Percentiles rank a stretch among this genome's conserved stretches.
Conservation (phyloP, 2,888 invertebrate species). For the Odontocerum albicorne region DNA sequence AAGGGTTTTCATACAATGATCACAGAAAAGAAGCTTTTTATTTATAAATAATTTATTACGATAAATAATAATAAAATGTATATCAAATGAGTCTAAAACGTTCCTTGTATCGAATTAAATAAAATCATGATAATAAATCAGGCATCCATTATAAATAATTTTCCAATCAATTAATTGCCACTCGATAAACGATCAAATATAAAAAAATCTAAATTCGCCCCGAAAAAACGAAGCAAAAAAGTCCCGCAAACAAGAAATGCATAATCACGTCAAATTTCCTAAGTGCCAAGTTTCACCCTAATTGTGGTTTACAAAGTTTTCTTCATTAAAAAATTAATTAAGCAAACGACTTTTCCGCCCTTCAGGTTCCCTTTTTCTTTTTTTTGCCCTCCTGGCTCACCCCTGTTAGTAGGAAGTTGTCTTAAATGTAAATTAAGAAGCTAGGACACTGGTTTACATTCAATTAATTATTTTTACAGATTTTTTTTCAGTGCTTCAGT, state of each 20-base stretch:
- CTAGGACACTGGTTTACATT: conserved; percentile 28
- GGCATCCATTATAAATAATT: too few relatives aligned
- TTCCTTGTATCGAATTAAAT: too few relatives aligned
- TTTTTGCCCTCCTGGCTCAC: background rate
- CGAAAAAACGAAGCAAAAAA: too few relatives aligned
- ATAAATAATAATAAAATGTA: too few relatives aligned
- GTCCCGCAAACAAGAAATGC: conserved; percentile 10
- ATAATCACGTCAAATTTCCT: conserved; percentile 26
- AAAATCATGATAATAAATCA: too few relatives aligned
- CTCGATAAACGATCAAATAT: too few relatives aligned
- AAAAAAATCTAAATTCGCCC: too few relatives aligned
- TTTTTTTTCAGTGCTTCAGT: conserved; percentile 14
- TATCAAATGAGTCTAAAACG: too few relatives aligned
- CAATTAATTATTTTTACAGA: conserved; percentile 29
- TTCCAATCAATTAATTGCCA: too few relatives aligned
- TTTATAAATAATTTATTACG: too few relatives aligned
- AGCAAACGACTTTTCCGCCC: conserved; percentile 30
- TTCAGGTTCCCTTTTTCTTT: conserved; percentile 10
- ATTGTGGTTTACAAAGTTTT: conserved; percentile 22
- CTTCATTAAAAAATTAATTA: conserved; percentile 36
- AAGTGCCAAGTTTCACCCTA: conserved; percentile 31
- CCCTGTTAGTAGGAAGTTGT: conserved; percentile 17
- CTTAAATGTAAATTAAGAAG: conserved; percentile 33
- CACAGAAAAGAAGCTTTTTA: too few relatives aligned
- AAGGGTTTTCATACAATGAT: too few relatives aligned